These are phyloP conservation scores for Hylaeus anthracinus DNA, from an alignment of 1,140 invertebrate genomes.

Conservation along the genomic window DNA sequence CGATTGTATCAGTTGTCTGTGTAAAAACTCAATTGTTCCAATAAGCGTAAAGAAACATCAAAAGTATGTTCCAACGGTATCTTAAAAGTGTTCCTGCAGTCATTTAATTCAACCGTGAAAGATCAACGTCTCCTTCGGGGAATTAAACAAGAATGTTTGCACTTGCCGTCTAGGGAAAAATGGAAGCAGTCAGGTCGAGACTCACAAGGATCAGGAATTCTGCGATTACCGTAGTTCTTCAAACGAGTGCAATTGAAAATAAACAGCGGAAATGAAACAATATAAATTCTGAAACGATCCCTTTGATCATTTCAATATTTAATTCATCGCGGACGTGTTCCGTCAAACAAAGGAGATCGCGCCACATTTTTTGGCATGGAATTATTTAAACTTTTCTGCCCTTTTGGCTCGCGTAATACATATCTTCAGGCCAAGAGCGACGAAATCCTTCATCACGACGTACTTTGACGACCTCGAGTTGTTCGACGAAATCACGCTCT, in stretches of 20 bases:
- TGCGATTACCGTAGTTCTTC: not conserved
- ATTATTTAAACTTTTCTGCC: constrained; percentile 39
- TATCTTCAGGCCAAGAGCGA: constrained; percentile 23
- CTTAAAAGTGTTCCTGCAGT: not conserved
- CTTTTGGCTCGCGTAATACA: constrained; percentile 15
- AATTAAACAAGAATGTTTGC: not conserved
- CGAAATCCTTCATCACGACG: constrained; percentile 21
- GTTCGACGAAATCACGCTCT: constrained; percentile 32
- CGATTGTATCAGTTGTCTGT: too few relatives aligned
- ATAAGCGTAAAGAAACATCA: too few relatives aligned
- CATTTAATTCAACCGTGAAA: not conserved
- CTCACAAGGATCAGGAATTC: not conserved
- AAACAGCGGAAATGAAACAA: constrained; percentile 39
- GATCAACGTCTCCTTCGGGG: not conserved
- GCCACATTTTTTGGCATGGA: constrained; percentile 15
- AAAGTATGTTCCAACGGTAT: too few relatives aligned
- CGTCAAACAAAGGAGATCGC: constrained; percentile 32
- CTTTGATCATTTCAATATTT: constrained; percentile 40
- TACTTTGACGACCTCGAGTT: constrained; percentile 41
- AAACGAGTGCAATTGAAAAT: constrained; percentile 26
- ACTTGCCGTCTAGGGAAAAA: not conserved
- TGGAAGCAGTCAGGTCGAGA: not conserved
- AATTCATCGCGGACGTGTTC: constrained; percentile 15
- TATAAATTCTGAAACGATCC: constrained; percentile 45
- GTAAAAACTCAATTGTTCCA: too few relatives aligned